Conservation (phyloP, 2,797 vertebrate species). For the Acestrorhynchus altus region DNA sequence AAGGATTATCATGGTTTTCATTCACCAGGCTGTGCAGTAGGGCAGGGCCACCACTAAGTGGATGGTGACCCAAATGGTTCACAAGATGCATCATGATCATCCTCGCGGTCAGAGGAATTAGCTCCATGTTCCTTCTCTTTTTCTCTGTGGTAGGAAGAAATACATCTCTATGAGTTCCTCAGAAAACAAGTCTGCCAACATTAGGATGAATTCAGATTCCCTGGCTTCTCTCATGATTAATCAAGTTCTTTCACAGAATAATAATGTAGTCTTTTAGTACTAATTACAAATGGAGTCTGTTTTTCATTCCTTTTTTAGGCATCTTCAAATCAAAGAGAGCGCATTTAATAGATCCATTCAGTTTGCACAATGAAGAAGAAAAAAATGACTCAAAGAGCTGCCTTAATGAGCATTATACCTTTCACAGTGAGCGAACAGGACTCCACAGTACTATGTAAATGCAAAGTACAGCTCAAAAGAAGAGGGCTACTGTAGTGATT, state of each 20-base stretch:
- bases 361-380: slow-evolving; percentile 69
- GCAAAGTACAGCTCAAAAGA: slow-evolving; percentile 73
- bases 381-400: slow-evolving; percentile 68
- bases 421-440: slow-evolving; percentile 72
- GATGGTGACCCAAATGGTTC: slow-evolving; percentile 95
- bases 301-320: slow-evolving; percentile 69
- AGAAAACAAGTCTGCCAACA: neutral
- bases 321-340: slow-evolving; percentile 76
- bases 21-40: slow-evolving; percentile 94
- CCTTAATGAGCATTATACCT: slow-evolving; percentile 82
- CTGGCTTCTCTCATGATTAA: neutral
- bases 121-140: slow-evolving; percentile 88
- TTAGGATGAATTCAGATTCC: neutral
- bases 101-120: slow-evolving; percentile 92
- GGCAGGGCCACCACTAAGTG: slow-evolving; percentile 90
- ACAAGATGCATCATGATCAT: slow-evolving; percentile 98
- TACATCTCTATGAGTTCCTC: neutral
- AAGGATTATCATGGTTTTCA: slow-evolving; percentile 94
- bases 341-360: slow-evolving; percentile 81
- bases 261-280: slow-evolving; percentile 33
- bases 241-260: neutral
- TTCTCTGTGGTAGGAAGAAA: slow-evolving; percentile 77
- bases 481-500: slow-evolving; percentile 76
- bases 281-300: slow-evolving; percentile 68
- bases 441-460: slow-evolving; percentile 77